These are phyloP conservation scores for Haliclona indistincta DNA, from an alignment of 37 sponge, comb jelly and placozoan genomes.

Conservation along the genomic window DNA sequence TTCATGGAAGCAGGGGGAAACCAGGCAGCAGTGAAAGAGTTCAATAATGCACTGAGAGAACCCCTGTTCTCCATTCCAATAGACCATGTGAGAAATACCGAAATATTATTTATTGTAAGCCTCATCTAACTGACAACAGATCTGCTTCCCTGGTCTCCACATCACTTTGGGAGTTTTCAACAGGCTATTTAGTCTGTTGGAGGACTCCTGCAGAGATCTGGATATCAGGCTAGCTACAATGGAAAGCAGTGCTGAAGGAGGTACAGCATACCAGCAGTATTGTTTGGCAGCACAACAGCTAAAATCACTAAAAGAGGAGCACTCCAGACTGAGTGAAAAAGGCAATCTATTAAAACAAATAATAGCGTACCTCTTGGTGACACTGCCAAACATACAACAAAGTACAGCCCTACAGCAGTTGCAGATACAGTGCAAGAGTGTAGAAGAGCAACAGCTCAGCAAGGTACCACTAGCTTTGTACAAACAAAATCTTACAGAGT, in stretches of 20 bases:
- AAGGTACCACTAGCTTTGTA: slow-evolving; percentile 9
- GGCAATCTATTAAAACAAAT: too few relatives aligned
- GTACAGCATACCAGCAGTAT: slow-evolving; percentile 5
- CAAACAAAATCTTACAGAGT: background rate
- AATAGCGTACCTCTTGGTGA: background rate
- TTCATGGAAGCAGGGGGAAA: slow-evolving; percentile 14
- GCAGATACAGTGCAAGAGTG: slow-evolving; percentile 17
- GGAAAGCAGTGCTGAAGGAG: slow-evolving; percentile 12
- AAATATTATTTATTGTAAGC: too few relatives aligned
- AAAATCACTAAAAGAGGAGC: too few relatives aligned
- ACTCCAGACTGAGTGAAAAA: too few relatives aligned
- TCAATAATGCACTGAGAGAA: too few relatives aligned
- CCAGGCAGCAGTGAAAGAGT: slow-evolving; percentile 23
- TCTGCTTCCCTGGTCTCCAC: too few relatives aligned
- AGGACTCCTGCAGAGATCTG: slow-evolving; percentile 18
- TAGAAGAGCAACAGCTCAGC: slow-evolving; percentile 17
- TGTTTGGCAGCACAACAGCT: background rate
- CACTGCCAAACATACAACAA: background rate
- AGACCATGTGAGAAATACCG: too few relatives aligned
- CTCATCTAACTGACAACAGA: too few relatives aligned
- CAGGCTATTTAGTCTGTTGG: slow-evolving; percentile 16
- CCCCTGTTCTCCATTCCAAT: too few relatives aligned
- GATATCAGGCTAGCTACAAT: slow-evolving; percentile 29
- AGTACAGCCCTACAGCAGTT: background rate
- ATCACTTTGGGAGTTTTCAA: slow-evolving; percentile 39